Evolutionary conservation across 2,797 vertebrate species (phyloP), one percentile per base, ranked within the genome.

Genomic region (Heliangelus exortis): DNA sequence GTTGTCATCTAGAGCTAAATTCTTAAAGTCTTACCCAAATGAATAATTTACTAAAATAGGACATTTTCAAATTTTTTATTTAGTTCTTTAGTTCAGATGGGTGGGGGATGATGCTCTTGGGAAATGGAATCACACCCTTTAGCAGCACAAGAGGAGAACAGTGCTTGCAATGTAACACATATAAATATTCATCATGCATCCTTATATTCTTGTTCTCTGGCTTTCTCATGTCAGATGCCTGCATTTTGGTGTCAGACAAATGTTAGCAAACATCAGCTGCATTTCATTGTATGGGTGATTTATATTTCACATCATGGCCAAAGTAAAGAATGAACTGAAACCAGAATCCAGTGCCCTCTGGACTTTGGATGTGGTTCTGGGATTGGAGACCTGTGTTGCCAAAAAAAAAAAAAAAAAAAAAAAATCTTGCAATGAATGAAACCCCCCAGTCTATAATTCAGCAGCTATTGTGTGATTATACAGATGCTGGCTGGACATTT

Each of bases 291-390:
- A 36, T 47, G 62, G 8, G 31, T 89, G 86, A 93, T 90, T 90
- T 86, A 72, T 87, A 29, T 50, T 90, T 79, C 82, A 48, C 66
- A 31, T 89, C 29, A 4, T 74, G 75, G 86, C 86, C 92, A 92
- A 95, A 91, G 55, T 65, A 90, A 94, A 92, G 93, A 95, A 65
- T 66, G 65, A 92, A 71, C 51, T 58, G 73, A 85, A 95, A 91
- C 47, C 67, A 94, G 74, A 90, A 82, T 88, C 53, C 75, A n/a
- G 66, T 50, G 91, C 77, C 84, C 89, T 92, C 75, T n/a, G 92
- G 58, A 36, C 65, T 86, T 84, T 85, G 79, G n/a, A 86, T 76
- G 68, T 86, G 31, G 48, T 57, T 90, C 85, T 90, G 31, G 19
- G 84, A 62, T 22, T 88, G 67, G 57, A 82, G 75, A 55, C 58